phyloP scores from a whole-genome alignment of 2,888 invertebrate species.

The Apotomis capreana region DNA sequence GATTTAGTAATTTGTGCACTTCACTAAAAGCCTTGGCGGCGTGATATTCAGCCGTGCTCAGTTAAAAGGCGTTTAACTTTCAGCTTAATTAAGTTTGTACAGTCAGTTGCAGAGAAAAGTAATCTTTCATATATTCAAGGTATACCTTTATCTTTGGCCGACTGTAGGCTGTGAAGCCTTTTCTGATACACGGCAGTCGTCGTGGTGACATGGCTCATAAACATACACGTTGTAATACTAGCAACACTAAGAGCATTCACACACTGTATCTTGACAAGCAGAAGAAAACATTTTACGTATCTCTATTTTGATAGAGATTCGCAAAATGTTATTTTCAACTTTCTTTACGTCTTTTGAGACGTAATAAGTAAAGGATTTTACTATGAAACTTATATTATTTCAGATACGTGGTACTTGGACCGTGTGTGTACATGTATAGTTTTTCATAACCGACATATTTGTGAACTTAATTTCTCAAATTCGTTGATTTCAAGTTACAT shows the following conservation, averaged over 20 bases:
- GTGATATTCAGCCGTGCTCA: neutral
- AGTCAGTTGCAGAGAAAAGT: neutral
- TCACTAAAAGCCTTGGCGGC: slow-evolving; percentile 44
- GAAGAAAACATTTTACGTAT: neutral
- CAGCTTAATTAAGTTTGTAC: neutral
- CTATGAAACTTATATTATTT: neutral
- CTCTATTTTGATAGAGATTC: neutral
- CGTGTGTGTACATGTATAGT: too few relatives aligned
- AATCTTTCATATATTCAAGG: too few relatives aligned
- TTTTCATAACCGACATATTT: neutral
- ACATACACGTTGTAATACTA: slow-evolving; percentile 1
- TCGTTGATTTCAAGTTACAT: neutral
- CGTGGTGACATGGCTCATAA: neutral
- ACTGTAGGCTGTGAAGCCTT: neutral
- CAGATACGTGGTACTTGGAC: neutral
- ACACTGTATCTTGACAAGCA: neutral
- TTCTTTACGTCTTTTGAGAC: too few relatives aligned
- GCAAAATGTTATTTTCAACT: too few relatives aligned
- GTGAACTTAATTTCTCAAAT: neutral
- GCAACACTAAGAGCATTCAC: neutral
- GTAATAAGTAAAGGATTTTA: too few relatives aligned
- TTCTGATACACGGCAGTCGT: neutral
- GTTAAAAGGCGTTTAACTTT: neutral
- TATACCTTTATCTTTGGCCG: too few relatives aligned
- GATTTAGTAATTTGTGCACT: slow-evolving; percentile 52